Conservation (phyloP, 2,888 invertebrate species). For the Megalurothrips usitatus region DNA sequence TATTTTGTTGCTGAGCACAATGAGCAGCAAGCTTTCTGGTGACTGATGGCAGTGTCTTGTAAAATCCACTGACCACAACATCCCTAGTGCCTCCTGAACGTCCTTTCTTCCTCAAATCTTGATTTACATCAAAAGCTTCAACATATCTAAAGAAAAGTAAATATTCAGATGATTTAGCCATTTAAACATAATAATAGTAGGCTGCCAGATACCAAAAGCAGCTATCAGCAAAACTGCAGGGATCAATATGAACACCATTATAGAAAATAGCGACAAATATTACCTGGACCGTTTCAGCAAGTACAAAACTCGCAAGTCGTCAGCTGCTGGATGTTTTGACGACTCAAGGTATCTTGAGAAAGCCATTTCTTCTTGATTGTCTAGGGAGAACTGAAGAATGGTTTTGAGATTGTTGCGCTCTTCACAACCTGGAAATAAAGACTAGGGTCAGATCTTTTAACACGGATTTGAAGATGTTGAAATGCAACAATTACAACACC, state of each 20-base stretch:
- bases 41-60: slow-evolving; percentile 7
- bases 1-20: not conserved
- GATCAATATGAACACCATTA: not conserved
- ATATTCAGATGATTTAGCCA: too few relatives aligned
- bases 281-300: not conserved
- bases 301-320: not conserved
- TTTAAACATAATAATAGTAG: too few relatives aligned
- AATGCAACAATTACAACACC: not conserved
- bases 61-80: slow-evolving; percentile 2
- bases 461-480: not conserved
- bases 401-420: not conserved
- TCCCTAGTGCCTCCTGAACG: slow-evolving; percentile 7
- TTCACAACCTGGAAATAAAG: not conserved
- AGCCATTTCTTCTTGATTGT: not conserved
- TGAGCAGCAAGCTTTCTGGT: slow-evolving; percentile 12
- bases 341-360: not conserved
- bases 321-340: not conserved
- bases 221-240: not conserved
- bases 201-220: not conserved
- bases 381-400: not conserved
- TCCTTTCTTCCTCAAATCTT: not conserved
- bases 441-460: not conserved
- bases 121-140: not conserved
- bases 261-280: not conserved
- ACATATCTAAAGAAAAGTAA: not conserved